Conservation (phyloP, 2,888 invertebrate species). For the Sturmia bella region DNA sequence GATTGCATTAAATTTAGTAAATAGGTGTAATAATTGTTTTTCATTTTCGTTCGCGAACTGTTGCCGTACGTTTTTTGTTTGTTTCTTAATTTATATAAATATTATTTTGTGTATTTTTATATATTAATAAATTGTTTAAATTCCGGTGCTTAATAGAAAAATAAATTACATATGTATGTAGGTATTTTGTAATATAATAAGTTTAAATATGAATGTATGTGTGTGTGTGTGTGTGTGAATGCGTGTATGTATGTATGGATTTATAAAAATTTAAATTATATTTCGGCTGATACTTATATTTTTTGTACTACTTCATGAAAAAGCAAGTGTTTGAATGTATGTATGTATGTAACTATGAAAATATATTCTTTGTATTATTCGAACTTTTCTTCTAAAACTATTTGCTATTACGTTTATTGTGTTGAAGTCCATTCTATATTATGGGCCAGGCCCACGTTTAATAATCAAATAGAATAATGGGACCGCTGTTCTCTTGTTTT, state of each 20-base stretch:
- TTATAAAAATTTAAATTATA: slow-evolving; percentile 19
- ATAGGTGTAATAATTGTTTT: not conserved
- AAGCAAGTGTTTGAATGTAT: not conserved
- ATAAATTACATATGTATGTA: no score
- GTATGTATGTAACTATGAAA: no score
- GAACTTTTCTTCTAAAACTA: no score
- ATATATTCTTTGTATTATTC: no score
- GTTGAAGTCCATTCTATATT: no score
- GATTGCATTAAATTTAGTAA: slow-evolving; percentile 47
- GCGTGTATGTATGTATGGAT: slow-evolving; percentile 7
- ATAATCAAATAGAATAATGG: no score
- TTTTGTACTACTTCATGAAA: slow-evolving; percentile 55
- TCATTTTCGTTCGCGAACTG: slow-evolving; percentile 47
- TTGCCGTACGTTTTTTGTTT: slow-evolving; percentile 30
- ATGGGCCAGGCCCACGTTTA: no score
- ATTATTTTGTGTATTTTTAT: slow-evolving; percentile 28
- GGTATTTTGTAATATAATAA: slow-evolving; percentile 33
- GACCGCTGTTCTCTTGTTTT: no score
- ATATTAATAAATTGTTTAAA: slow-evolving; percentile 29
- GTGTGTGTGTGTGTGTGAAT: slow-evolving; percentile 12
- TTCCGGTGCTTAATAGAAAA: slow-evolving; percentile 62
- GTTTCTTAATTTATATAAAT: slow-evolving; percentile 19
- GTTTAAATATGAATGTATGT: slow-evolving; percentile 1
- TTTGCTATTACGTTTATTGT: no score
- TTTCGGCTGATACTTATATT: slow-evolving; percentile 29